A percentile compares a stretch with the other conserved stretches of the same genome.
Evolutionary conservation across 2,113 vertebrate genomes (phyloP).

Genomic region (Pomatorhinus ruficollis): DNA sequence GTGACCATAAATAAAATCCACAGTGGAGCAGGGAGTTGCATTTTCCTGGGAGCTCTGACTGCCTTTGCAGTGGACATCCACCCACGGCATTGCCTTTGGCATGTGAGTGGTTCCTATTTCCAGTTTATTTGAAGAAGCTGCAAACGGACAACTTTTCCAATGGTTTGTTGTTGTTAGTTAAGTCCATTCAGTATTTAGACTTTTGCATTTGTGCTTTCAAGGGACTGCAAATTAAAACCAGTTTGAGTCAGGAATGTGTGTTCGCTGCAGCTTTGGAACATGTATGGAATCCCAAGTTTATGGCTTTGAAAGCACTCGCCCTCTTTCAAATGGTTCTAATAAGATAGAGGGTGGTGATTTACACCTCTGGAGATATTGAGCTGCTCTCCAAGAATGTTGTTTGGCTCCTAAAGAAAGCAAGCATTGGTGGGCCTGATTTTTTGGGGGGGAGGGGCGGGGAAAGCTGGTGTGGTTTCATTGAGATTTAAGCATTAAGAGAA

Average conservation of each 20-base stretch:
- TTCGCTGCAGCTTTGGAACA: conserved; percentile 57
- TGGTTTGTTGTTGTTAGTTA: conserved; percentile 29
- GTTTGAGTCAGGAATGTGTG: conserved; percentile 56
- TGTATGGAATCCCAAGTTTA: conserved; percentile 68
- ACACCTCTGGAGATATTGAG: conserved; percentile 68
- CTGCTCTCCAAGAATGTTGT: conserved; percentile 69
- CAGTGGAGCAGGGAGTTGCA: neutral
- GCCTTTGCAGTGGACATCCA: neutral
- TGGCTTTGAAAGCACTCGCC: conserved; percentile 49
- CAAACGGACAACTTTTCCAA: neutral
- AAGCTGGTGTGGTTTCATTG: conserved; percentile 47
- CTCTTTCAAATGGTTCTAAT: conserved; percentile 75
- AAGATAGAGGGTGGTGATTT: conserved; percentile 70
- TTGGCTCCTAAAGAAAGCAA: conserved; percentile 65
- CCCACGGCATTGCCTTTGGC: neutral
- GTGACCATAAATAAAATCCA: neutral
- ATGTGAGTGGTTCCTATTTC: neutral
- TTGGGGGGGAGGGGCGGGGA: neutral
- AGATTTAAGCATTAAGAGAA: conserved; percentile 31
- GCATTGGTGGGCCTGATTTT: conserved; percentile 38
- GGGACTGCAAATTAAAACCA: conserved; percentile 72
- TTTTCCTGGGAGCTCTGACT: neutral
- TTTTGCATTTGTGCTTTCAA: conserved; percentile 58
- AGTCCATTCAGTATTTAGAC: conserved; percentile 31
- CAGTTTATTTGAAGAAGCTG: neutral